phyloP scores from a whole-genome alignment of 1,140 invertebrate species.

The Drosophila nasuta region DNA sequence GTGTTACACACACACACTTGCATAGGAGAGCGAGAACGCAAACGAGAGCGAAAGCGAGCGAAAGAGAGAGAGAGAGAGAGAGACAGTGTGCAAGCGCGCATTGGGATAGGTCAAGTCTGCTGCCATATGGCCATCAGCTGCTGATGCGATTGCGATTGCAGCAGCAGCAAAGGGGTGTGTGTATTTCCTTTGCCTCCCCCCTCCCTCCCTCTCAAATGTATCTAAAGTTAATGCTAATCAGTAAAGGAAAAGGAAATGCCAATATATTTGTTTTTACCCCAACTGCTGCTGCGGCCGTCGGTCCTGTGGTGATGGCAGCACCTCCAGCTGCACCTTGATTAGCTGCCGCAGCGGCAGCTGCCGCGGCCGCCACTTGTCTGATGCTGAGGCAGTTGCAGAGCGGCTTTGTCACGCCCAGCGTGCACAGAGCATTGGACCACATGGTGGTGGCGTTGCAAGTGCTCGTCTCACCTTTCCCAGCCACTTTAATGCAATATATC shows the following conservation, averaged over 20 bases:
- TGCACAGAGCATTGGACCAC: slow-evolving; percentile 85
- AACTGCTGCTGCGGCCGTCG: slow-evolving; percentile 50
- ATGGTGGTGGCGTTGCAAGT: slow-evolving; percentile 63
- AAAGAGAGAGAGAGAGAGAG: not conserved
- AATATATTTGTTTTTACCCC: slow-evolving; percentile 51
- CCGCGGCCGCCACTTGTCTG: slow-evolving; percentile 83
- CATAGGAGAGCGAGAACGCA: not conserved
- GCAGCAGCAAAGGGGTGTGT: slow-evolving; percentile 48
- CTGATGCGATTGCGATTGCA: slow-evolving; percentile 22
- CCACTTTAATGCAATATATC: slow-evolving; percentile 70
- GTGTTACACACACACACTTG: slow-evolving; percentile 18
- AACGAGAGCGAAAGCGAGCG: not conserved
- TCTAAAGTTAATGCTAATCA: slow-evolving; percentile 8
- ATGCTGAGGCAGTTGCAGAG: slow-evolving; percentile 84
- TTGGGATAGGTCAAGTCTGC: slow-evolving; percentile 74
- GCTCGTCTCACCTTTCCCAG: slow-evolving; percentile 75
- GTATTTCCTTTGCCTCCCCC: not conserved
- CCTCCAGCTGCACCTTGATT: slow-evolving; percentile 49
- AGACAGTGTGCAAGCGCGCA: slow-evolving; percentile 23
- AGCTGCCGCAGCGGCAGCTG: slow-evolving; percentile 74
- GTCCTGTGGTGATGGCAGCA: slow-evolving; percentile 74
- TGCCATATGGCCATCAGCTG: slow-evolving; percentile 69
- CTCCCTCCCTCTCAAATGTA: slow-evolving; percentile 25
- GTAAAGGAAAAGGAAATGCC: not conserved
- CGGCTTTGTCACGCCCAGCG: slow-evolving; percentile 84